A percentile compares a stretch with the other conserved stretches of the same genome.
Evolutionary conservation across 2,113 vertebrate species (phyloP).

Genomic region (Thalassoma bifasciatum): DNA sequence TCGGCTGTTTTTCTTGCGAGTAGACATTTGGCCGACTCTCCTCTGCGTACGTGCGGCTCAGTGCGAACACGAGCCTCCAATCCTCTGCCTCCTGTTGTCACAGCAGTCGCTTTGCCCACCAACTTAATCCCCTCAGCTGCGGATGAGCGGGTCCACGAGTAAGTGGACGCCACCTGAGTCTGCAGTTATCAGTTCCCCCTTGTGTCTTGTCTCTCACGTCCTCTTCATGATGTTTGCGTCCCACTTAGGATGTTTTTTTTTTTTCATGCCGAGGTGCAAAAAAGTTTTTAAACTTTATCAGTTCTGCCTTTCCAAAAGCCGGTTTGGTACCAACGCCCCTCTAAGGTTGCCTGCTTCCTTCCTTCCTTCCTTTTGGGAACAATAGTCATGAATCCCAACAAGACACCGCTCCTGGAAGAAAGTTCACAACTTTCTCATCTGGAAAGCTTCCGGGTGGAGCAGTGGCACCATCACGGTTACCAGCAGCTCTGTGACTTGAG

Average conservation of each 20-base stretch:
- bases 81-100: constrained; percentile 65
- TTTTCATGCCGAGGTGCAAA: background rate
- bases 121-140: constrained; percentile 71
- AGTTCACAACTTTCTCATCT: constrained; percentile 75
- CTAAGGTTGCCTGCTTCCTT: constrained; percentile 67
- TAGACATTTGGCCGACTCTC: constrained; percentile 66
- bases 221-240: constrained; percentile 6
- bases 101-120: constrained; percentile 61
- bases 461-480: constrained; percentile 22
- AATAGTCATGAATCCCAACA: constrained; percentile 51
- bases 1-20: constrained; percentile 62
- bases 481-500: constrained; percentile 46
- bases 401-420: constrained; percentile 60
- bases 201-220: constrained; percentile 30
- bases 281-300: constrained; percentile 2
- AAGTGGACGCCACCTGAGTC: constrained; percentile 63
- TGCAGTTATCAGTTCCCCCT: constrained; percentile 48
- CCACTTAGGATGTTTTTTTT: background rate
- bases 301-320: constrained; percentile 41
- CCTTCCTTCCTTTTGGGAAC: constrained; percentile 61
- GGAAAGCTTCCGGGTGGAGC: constrained; percentile 14
- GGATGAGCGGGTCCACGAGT: constrained; percentile 46
- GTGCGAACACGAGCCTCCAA: constrained; percentile 53
- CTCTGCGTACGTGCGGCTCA: constrained; percentile 73
- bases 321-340: constrained; percentile 57